Evolutionary conservation across 1,140 invertebrate genomes (phyloP).

Genomic region (Pseudoatta argentina): DNA sequence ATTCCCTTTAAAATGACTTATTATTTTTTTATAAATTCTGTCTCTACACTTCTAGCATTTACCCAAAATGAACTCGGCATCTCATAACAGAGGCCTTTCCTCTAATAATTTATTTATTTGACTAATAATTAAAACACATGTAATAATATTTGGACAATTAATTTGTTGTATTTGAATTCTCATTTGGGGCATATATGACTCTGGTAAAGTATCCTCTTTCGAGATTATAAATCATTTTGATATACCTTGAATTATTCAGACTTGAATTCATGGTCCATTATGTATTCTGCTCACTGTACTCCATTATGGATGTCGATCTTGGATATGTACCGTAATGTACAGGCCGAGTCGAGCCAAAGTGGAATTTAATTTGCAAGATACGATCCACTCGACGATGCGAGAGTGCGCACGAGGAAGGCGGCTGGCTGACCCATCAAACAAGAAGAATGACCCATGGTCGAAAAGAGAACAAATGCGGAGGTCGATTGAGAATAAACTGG

Average conservation of each 20-base stretch:
- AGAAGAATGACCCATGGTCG: slow-evolving; percentile 47
- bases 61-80: too few species aligned
- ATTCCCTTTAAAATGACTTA: too few species aligned
- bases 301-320: slow-evolving; percentile 41
- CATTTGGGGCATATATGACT: neutral
- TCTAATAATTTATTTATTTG: neutral
- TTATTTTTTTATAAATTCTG: too few species aligned
- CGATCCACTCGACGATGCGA: slow-evolving; percentile 44
- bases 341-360: slow-evolving; percentile 33
- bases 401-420: slow-evolving; percentile 31
- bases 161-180: neutral
- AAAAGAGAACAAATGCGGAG: slow-evolving; percentile 49
- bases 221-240: slow-evolving; percentile 55
- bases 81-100: too few species aligned
- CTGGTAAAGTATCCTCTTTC: neutral
- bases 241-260: slow-evolving; percentile 56
- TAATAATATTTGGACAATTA: neutral
- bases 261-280: slow-evolving; percentile 55
- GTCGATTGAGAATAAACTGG: slow-evolving; percentile 71
- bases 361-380: slow-evolving; percentile 60
- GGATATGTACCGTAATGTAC: slow-evolving; percentile 21
- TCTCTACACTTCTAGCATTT: too few species aligned
- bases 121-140: neutral
- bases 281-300: slow-evolving; percentile 40
- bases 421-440: slow-evolving; percentile 52